These are phyloP conservation scores for Heteromurus nitidus DNA, from an alignment of 2,888 invertebrate species.

Conservation along the genomic window DNA sequence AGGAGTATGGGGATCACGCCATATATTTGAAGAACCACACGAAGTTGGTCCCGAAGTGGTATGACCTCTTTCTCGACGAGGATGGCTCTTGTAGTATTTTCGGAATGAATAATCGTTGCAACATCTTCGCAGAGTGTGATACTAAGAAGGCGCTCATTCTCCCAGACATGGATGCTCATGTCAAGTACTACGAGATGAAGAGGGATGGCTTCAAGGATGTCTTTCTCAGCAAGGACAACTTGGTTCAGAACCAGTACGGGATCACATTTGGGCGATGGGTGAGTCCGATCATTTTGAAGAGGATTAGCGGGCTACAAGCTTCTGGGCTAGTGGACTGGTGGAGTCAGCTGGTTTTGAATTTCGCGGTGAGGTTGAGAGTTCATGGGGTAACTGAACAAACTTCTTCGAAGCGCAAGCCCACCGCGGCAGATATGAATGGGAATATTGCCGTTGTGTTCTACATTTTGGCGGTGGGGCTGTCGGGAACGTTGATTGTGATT, in stretches of 20 bases:
- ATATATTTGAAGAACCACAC: conserved; percentile 3
- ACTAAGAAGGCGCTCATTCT: neutral
- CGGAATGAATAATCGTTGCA: neutral
- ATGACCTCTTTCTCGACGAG: neutral
- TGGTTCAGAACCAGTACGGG: neutral
- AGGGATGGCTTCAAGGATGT: neutral
- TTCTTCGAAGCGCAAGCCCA: neutral
- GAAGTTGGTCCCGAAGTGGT: neutral
- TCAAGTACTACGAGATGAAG: conserved; percentile 11
- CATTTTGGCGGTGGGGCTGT: neutral
- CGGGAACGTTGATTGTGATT: neutral
- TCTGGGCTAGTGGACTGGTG: neutral
- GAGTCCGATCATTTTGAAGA: neutral
- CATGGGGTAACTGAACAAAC: neutral
- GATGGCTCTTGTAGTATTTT: neutral
- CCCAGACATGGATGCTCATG: neutral
- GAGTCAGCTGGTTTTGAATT: neutral
- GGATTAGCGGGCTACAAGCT: neutral
- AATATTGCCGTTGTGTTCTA: conserved; percentile 11
- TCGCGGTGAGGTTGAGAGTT: neutral
- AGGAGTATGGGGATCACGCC: neutral
- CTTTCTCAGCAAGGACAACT: neutral
- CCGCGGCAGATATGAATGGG: conserved; percentile 8
- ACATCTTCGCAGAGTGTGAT: conserved; percentile 12
- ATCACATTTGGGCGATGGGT: neutral